phyloP scores from a whole-genome alignment of 2,888 invertebrate genomes.

The Callyntrura sp. region DNA sequence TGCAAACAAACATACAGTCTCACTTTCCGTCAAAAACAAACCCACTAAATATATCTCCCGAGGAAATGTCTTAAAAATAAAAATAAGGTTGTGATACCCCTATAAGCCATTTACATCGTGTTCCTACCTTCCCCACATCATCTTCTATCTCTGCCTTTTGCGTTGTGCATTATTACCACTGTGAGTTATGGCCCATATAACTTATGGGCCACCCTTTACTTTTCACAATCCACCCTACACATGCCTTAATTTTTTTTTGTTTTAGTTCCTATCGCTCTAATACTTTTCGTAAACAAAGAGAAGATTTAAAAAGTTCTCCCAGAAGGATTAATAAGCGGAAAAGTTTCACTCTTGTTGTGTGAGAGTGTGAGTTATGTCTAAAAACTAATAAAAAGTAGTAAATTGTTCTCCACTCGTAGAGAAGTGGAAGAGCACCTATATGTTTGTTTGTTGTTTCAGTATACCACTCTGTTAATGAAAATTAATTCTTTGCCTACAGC shows the following conservation, averaged over 20 bases:
- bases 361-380: too few relatives aligned
- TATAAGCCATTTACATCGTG: too few relatives aligned
- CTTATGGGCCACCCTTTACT: too few relatives aligned
- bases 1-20: background rate
- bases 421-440: background rate
- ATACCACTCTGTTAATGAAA: conserved; percentile 37
- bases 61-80: too few relatives aligned
- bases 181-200: too few relatives aligned
- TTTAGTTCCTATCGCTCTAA: conserved; percentile 1
- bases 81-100: too few relatives aligned
- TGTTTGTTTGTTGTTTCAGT: conserved; percentile 39
- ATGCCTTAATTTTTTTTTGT: conserved; percentile 16
- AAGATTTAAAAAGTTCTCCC: conserved; percentile 52
- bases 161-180: too few relatives aligned
- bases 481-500: conserved; percentile 48
- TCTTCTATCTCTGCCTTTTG: too few relatives aligned
- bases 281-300: conserved; percentile 46
- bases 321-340: conserved; percentile 24
- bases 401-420: background rate
- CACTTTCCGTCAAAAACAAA: background rate
- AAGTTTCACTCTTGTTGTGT: conserved; percentile 10
- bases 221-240: background rate
- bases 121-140: too few relatives aligned
- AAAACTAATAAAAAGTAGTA: background rate
- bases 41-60: too few relatives aligned